phyloP scores from a whole-genome alignment of 2,888 invertebrate genomes.

The Epistrophe grossulariae region DNA sequence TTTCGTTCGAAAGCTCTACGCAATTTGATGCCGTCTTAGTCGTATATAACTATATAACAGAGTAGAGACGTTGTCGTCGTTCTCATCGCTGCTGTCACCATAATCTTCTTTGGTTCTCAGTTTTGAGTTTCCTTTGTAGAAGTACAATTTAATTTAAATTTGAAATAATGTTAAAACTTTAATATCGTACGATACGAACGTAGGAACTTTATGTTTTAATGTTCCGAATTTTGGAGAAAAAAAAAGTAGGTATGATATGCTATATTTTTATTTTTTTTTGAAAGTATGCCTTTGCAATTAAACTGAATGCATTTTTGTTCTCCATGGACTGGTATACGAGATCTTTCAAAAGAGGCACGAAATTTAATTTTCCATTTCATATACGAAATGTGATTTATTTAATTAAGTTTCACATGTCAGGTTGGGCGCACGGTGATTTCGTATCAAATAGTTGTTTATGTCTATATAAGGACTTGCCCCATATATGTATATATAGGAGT shows the following conservation, averaged over 20 bases:
- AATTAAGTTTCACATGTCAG: slow-evolving; percentile 74
- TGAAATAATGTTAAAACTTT: slow-evolving; percentile 50
- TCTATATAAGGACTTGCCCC: slow-evolving; percentile 7
- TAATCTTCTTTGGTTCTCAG: slow-evolving; percentile 14
- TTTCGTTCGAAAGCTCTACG: slow-evolving; percentile 44
- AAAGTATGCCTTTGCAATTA: background rate
- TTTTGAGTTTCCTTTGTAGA: slow-evolving; percentile 17
- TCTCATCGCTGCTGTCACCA: background rate
- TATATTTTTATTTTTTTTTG: background rate
- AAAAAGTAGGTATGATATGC: background rate
- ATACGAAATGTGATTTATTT: slow-evolving; percentile 70
- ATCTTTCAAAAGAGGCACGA: slow-evolving; percentile 36
- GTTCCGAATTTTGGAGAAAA: background rate
- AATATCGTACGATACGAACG: slow-evolving; percentile 14
- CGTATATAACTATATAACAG: no score
- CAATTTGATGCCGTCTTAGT: slow-evolving; percentile 22
- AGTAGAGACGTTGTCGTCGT: background rate
- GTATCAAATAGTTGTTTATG: slow-evolving; percentile 42
- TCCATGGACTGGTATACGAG: background rate
- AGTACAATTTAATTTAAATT: slow-evolving; percentile 53
- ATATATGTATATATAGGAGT: background rate
- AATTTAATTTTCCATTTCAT: slow-evolving; percentile 70
- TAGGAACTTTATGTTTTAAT: background rate
- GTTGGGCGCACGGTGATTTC: slow-evolving; percentile 54
- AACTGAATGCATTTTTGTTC: background rate